Base-by-base conservation (phyloP, 37 sponge, comb jelly and placozoan genomes). In the Diacarnus erythraeanus region DNA sequence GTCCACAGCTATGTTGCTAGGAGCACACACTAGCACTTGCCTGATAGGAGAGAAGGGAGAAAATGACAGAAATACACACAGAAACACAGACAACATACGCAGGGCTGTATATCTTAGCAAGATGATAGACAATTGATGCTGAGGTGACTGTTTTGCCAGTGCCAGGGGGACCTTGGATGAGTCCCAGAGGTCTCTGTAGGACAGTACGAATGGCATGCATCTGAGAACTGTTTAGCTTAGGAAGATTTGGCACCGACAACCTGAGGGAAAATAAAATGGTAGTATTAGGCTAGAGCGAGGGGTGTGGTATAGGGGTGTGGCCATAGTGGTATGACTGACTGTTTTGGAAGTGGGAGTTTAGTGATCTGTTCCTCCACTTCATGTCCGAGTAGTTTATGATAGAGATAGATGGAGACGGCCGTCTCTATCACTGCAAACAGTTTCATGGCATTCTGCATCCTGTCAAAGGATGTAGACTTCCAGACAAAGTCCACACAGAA, bases 81-180 rank as follows among this genome's bases (percentile, higher is more conserved):
- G 22, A 26, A 6, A 60, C 9, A 60, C 61, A 60, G 4, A 60
- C 61, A 60, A 60, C 61, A 60, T 38, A 83, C 84, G 67, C 70
- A 0, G 69, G 68, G 3, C 39, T 25, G 64, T 83, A 68, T 39
- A 92, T 86, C 83, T 80, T 93, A n/a, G 79, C 77, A 4, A 98
- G 86, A 81, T 98, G 96, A 77, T 95, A 95, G 54, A 98, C 98
- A 18, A 98, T 90, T 36, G 95, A 84, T 25, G 98, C 98, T n/a
- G 98, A 98, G 36, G 98, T 98, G 58, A 98, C 98, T 4, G 98
- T 98, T 87, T 98, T 98, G 26, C 98, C 98, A 67, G 96, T 92
- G 39, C 95, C 94, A 4, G 97, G 97, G 29, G 97, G 97, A 3
- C 94, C 94, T 89, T 98, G 98, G 59, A 98, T 98, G 51, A 98